Base-by-base conservation (phyloP, 2,888 invertebrate species). In the Aspidiotus destructor region DNA sequence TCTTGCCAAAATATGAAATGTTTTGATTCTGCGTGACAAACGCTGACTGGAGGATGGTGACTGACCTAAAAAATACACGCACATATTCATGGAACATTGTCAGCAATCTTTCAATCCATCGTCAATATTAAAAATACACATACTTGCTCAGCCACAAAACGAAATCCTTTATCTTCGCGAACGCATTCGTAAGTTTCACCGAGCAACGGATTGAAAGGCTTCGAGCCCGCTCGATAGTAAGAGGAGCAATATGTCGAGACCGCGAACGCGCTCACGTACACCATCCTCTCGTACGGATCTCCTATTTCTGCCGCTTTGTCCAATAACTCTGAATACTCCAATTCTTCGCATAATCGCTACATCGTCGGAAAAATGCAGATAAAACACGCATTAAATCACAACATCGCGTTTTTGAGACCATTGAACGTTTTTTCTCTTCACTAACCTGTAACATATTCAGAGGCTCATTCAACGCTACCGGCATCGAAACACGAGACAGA, bases 141-240 rank as follows among this genome's bases (percentile, higher is more conserved):
- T 75, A 86, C 87, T 83, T 90, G 90, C 76, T 91, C 91, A 0
- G 88, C 85, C 7, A 90, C 75, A 76, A 88, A 90, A 70, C 84
- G 79, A 81, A 90, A 91, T 0, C 87, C 88, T 74, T 84, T 83
- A 75, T 91, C 91, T 73, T 86, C 86, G 1, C 90, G 75, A 48
- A 86, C 82, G 75, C 87, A 88, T 79, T 91, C 91, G 77, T 86
- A 91, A 0, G 89, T 90, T 80, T 91, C 91, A 0, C 86, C 88
- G 42, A 90, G 80, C 68, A 91, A 78, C 15, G 91, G 90, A 80
- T 91, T 91, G 80, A 91, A 91, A 0, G 90, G 90, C 76, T 91
- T 91, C 75, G 86, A 86, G 60, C 88, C 89, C 52, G 90, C 89
- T 62, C 91, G 77, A 73, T 82, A 87, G 79, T 79, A 86, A 73